Conservation (phyloP, 2,113 vertebrate genomes). For the Puffinus mauretanicus region DNA sequence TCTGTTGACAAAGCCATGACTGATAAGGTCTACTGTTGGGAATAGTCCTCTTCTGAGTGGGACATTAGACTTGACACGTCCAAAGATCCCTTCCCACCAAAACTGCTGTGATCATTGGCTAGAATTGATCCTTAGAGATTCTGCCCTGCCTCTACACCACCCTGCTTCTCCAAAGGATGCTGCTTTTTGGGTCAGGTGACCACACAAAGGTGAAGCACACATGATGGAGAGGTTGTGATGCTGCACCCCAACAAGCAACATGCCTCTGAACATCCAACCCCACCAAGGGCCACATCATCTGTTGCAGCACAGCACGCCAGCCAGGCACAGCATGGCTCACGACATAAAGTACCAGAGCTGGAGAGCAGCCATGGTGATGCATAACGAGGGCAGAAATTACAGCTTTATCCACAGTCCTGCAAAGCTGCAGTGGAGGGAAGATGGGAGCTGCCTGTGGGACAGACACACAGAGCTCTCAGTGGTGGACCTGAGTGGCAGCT, state of each 20-base stretch:
- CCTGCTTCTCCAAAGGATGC: background rate
- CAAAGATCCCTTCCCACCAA: background rate
- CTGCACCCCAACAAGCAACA: background rate
- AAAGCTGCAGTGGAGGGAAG: background rate
- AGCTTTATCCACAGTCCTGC: background rate
- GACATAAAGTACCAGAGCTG: background rate
- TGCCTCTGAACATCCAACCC: background rate
- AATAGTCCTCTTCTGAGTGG: background rate
- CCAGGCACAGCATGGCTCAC: background rate
- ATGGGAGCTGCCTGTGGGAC: fast-evolving
- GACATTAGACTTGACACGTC: background rate
- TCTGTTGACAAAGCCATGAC: background rate
- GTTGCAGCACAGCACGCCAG: background rate
- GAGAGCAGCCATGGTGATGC: background rate
- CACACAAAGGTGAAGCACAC: background rate
- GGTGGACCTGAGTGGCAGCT: background rate
- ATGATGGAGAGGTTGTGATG: background rate
- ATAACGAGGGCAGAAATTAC: background rate
- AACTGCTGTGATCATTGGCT: background rate
- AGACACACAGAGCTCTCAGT: background rate
- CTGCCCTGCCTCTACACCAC: background rate
- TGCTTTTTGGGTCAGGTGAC: background rate
- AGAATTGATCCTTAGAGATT: background rate
- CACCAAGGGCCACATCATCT: background rate
- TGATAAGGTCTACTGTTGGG: background rate